Evolutionary conservation across 1,140 invertebrate genomes (phyloP).

Genomic region (Drosophila arizonae): DNA sequence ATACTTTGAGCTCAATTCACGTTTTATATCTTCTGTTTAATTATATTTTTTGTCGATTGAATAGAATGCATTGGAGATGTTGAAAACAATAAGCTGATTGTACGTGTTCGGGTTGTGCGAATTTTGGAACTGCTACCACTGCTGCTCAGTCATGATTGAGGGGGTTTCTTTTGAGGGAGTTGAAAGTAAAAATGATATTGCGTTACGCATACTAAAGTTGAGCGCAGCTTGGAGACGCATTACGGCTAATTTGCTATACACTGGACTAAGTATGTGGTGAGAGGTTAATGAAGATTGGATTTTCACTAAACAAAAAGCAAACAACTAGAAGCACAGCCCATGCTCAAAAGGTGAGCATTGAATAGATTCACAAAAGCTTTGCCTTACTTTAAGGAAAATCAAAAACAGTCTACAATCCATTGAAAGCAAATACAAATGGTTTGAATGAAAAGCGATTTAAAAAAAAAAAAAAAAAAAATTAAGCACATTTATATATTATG

Average conservation of each 20-base stretch:
- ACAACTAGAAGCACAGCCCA: conserved; percentile 40
- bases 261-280: conserved; percentile 26
- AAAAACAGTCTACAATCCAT: conserved; percentile 17
- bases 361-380: conserved; percentile 31
- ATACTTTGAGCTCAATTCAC: conserved; percentile 48
- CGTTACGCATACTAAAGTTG: conserved; percentile 60
- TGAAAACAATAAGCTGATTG: conserved; percentile 67
- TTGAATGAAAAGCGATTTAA: conserved; percentile 13
- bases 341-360: conserved; percentile 21
- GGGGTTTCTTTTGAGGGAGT: conserved; percentile 23
- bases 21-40: conserved; percentile 50
- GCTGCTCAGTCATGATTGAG: conserved; percentile 76
- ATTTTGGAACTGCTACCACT: conserved; percentile 81
- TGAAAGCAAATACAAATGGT: conserved; percentile 48
- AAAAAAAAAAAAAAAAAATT: conserved; percentile 18
- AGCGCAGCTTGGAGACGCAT: conserved; percentile 51
- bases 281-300: not conserved
- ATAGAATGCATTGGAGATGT: conserved; percentile 77
- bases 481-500: conserved; percentile 4
- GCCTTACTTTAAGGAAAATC: conserved; percentile 2
- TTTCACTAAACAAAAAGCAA: conserved; percentile 24
- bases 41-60: conserved; percentile 63
- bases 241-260: conserved; percentile 28
- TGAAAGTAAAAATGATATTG: conserved; percentile 71
- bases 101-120: conserved; percentile 52